A percentile compares a stretch with the other conserved stretches of the same genome.
Evolutionary conservation across 1,140 invertebrate species (phyloP).

Genomic region (Uloborus diversus): DNA sequence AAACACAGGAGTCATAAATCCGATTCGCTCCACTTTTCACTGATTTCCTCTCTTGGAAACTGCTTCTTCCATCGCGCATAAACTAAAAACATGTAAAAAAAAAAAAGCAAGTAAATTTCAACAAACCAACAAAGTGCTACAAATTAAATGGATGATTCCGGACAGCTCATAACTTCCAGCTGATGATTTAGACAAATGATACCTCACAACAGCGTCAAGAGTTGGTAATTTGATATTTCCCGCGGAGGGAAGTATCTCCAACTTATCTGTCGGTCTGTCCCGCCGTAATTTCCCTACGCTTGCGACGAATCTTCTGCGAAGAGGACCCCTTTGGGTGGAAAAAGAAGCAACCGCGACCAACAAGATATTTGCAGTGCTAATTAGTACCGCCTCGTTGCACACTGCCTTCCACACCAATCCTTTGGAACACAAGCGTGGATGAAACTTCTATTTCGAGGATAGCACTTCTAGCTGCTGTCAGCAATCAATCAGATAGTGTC

Average conservation of each 20-base stretch:
- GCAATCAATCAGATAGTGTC: background rate
- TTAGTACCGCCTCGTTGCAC: conserved; percentile 47
- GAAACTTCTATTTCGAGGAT: background rate
- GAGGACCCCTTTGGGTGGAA: background rate
- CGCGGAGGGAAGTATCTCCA: conserved; percentile 27
- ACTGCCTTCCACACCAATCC: background rate
- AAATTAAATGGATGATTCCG: too few relatives aligned
- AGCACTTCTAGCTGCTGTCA: background rate
- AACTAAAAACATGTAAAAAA: background rate
- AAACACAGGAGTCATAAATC: background rate
- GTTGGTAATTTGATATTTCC: conserved; percentile 29
- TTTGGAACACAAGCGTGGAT: background rate
- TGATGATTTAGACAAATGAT: too few relatives aligned
- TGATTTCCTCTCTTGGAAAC: background rate
- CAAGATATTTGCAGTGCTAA: conserved; percentile 45
- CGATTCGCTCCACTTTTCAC: conserved; percentile 20
- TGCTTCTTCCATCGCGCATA: background rate
- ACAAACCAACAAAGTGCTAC: conserved; percentile 4
- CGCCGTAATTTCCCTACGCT: conserved; percentile 20
- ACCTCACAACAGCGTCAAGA: conserved; percentile 24
- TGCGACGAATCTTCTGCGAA: background rate
- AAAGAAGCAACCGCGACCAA: conserved; percentile 45
- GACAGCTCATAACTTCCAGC: too few relatives aligned
- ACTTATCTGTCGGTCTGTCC: conserved; percentile 38
- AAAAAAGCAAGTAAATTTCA: conserved; percentile 6